These are phyloP conservation scores for Carcharodon carcharias DNA, from an alignment of 2,797 vertebrate species.

Conservation along the genomic window DNA sequence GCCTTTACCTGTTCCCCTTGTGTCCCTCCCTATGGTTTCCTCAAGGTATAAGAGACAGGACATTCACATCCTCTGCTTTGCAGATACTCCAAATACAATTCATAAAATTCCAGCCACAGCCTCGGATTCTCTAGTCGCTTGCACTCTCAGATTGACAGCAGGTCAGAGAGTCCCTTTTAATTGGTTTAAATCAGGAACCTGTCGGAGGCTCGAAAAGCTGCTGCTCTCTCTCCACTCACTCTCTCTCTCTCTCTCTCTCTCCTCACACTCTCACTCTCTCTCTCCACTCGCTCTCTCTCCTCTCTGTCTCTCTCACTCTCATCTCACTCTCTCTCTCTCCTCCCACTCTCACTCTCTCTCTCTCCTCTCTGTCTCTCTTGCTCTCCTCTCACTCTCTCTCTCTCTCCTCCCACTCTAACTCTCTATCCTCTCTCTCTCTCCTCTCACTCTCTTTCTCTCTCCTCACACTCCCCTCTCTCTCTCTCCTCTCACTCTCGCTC, in stretches of 20 bases:
- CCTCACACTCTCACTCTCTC: neutral
- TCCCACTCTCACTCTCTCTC: too few species aligned
- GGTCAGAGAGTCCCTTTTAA: neutral
- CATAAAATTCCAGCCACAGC: neutral
- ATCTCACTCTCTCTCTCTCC: too few species aligned
- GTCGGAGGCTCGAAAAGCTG: neutral
- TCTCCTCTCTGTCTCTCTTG: too few species aligned
- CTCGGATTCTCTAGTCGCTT: neutral
- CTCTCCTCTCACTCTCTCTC: too few species aligned
- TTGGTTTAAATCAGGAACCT: neutral
- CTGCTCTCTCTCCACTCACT: neutral
- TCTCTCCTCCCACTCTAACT: neutral
- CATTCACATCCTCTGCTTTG: neutral
- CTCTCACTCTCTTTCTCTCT: too few species aligned
- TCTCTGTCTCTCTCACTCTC: too few species aligned
- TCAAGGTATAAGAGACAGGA: neutral
- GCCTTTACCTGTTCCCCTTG: neutral
- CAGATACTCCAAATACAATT: neutral
- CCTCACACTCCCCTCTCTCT: too few species aligned
- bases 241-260: neutral
- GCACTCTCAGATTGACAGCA: neutral
- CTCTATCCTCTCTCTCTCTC: too few species aligned
- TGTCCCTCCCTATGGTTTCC: neutral
- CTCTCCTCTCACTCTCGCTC: too few species aligned
- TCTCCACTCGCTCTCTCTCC: too few species aligned